These are phyloP conservation scores for Notarius lentiginosus DNA, from an alignment of 2,113 vertebrate genomes.

Conservation along the genomic window DNA sequence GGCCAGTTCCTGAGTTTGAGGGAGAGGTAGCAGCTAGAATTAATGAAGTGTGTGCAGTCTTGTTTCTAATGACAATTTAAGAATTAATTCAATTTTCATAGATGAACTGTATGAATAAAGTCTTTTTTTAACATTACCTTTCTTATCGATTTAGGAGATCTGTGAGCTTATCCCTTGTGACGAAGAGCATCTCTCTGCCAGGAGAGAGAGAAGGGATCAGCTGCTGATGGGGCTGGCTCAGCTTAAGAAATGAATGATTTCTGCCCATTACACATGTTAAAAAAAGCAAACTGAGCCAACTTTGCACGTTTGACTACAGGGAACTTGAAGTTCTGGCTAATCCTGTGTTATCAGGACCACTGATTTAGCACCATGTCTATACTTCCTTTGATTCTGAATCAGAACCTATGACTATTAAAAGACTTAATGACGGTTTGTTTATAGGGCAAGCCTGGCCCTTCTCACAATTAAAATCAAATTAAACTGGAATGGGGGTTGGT, in stretches of 20 bases:
- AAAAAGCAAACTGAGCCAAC: not conserved
- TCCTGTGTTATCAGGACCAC: not conserved
- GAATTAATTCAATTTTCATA: not conserved
- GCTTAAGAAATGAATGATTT: constrained; percentile 75
- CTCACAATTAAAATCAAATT: constrained; percentile 19
- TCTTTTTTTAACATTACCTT: not conserved
- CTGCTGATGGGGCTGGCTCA: constrained; percentile 81
- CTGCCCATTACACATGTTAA: not conserved
- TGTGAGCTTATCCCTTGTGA: constrained; percentile 76
- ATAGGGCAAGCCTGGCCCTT: not conserved
- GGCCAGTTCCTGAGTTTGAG: constrained; percentile 85
- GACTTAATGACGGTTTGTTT: not conserved
- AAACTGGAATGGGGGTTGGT: not conserved
- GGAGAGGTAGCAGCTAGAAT: constrained; percentile 75
- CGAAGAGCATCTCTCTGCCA: constrained; percentile 75
- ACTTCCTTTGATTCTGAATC: not conserved
- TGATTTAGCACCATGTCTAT: not conserved
- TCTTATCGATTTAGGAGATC: constrained; percentile 78
- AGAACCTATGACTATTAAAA: not conserved
- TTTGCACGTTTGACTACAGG: not conserved
- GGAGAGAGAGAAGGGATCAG: constrained; percentile 82
- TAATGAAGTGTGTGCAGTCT: constrained; percentile 69
- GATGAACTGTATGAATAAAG: not conserved
- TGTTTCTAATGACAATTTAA: not conserved
- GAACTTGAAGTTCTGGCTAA: not conserved